Evolutionary conservation across 1,140 invertebrate species (phyloP).

Genomic region (Pseudachorutes palmiensis): DNA sequence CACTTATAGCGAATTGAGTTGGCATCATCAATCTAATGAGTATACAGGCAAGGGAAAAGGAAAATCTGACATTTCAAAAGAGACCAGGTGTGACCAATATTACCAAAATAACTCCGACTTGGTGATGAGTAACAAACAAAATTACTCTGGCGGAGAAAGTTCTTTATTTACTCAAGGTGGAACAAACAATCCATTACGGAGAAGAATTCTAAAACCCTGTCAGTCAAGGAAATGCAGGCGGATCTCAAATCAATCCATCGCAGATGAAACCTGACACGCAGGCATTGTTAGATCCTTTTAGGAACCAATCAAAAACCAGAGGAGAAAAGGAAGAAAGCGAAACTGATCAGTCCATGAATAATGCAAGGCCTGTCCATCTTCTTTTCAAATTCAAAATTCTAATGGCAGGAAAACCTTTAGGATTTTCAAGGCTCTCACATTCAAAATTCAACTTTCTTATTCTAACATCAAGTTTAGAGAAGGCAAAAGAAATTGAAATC

Average conservation of each 20-base stretch:
- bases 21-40: neutral
- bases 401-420: too few species aligned
- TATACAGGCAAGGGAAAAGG: neutral
- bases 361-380: neutral
- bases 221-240: neutral
- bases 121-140: too few species aligned
- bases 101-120: too few species aligned
- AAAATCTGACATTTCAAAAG: neutral
- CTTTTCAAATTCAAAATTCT: neutral
- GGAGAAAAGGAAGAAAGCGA: conserved; percentile 1
- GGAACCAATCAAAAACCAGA: neutral
- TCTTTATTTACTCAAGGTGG: too few species aligned
- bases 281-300: neutral
- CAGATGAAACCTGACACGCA: neutral
- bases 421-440: too few species aligned
- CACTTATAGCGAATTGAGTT: neutral
- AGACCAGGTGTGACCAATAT: neutral
- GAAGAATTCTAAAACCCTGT: neutral
- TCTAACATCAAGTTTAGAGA: too few species aligned
- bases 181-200: neutral
- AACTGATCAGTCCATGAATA: conserved; percentile 11
- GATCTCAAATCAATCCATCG: neutral
- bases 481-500: too few species aligned
- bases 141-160: neutral
- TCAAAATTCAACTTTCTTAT: too few species aligned